phyloP scores from a whole-genome alignment of 37 sponge, comb jelly and placozoan genomes.

The Bolinopsis microptera region DNA sequence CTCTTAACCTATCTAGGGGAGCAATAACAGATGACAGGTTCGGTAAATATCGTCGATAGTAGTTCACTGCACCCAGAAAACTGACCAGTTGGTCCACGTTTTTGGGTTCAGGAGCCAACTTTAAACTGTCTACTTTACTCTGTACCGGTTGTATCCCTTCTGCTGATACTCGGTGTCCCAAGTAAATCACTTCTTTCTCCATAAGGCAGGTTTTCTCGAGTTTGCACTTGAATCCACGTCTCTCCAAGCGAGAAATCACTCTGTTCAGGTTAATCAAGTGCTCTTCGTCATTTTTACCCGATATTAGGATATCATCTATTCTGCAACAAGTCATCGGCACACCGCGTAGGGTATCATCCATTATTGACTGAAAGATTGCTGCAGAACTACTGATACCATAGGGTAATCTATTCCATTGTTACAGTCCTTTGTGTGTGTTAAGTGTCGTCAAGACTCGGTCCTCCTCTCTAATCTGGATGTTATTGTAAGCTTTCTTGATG shows the following conservation, averaged over 20 bases:
- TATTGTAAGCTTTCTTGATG: conserved; percentile 68
- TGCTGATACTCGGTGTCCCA: neutral
- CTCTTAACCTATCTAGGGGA: neutral
- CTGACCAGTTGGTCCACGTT: neutral
- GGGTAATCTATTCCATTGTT: conserved; percentile 37
- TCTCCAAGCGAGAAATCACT: neutral
- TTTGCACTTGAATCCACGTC: neutral
- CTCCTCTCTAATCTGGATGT: conserved; percentile 64
- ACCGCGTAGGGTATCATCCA: neutral
- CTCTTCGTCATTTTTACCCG: neutral
- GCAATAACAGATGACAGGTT: neutral
- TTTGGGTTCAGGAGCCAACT: neutral
- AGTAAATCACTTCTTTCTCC: neutral
- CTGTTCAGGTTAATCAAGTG: neutral
- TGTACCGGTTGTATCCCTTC: neutral
- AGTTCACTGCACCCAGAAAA: neutral
- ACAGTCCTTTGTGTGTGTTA: conserved; percentile 73
- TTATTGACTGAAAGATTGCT: neutral
- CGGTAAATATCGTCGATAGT: neutral
- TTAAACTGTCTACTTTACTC: neutral
- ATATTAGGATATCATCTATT: neutral
- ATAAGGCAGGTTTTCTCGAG: neutral
- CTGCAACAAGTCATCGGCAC: neutral
- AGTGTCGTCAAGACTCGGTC: conserved; percentile 33
- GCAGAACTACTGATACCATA: conserved; percentile 25